Conservation (phyloP, 2,113 vertebrate species). For the Dicerorhinus sumatrensis region DNA sequence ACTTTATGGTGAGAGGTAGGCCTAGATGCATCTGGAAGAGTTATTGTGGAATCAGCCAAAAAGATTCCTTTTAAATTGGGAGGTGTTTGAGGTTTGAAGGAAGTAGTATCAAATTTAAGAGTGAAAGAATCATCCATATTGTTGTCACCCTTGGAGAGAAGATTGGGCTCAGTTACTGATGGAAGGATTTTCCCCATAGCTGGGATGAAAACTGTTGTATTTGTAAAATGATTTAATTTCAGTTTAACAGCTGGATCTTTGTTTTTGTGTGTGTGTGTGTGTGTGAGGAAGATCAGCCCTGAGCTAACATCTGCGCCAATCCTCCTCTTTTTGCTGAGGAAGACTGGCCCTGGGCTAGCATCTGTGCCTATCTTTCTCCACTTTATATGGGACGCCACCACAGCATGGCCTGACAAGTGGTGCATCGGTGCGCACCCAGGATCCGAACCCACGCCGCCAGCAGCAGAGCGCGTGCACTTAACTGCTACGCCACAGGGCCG, state of each 20-base stretch:
- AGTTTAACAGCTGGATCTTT: background rate
- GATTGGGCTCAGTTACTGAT: background rate
- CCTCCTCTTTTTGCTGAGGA: too few species aligned
- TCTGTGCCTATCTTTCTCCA: too few species aligned
- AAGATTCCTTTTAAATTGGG: slow-evolving; percentile 4
- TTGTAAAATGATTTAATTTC: slow-evolving; percentile 26
- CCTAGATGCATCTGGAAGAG: background rate
- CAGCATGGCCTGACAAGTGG: too few species aligned
- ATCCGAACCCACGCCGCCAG: too few species aligned
- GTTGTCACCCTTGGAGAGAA: background rate
- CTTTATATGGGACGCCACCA: too few species aligned
- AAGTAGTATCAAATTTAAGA: background rate
- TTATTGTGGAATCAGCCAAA: background rate
- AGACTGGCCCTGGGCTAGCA: too few species aligned
- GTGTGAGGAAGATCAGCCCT: too few species aligned
- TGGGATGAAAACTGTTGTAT: background rate
- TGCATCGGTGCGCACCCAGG: too few species aligned
- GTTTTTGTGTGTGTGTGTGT: too few species aligned
- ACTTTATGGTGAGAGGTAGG: background rate
- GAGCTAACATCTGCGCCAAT: too few species aligned
- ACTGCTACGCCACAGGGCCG: too few species aligned
- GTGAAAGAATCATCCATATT: background rate
- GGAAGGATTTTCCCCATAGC: background rate
- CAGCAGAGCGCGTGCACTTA: too few species aligned
- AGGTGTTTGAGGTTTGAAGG: background rate